Evolutionary conservation across 2,888 invertebrate genomes (phyloP).

Genomic region (Ferrisia virgata): DNA sequence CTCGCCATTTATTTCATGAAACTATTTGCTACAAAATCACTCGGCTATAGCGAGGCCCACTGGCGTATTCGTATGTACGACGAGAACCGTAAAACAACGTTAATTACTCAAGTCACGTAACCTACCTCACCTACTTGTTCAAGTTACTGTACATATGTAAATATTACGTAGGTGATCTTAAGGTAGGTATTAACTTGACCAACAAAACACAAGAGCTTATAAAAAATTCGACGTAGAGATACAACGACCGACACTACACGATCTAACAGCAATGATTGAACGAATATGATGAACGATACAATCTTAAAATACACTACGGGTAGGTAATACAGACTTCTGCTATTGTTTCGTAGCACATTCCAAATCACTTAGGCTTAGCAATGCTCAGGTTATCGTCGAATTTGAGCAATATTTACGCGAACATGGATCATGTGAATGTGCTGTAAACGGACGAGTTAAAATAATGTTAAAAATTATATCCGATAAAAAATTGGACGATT

Average conservation of each 20-base stretch:
- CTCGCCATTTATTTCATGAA: not conserved
- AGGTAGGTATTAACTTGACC: too few relatives aligned
- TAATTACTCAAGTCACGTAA: not conserved
- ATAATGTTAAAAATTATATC: too few relatives aligned
- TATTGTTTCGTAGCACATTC: too few relatives aligned
- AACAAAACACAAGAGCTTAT: too few relatives aligned
- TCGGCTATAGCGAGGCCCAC: not conserved
- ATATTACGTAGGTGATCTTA: not conserved
- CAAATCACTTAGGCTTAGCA: too few relatives aligned
- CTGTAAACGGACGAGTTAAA: too few relatives aligned
- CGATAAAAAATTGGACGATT: too few relatives aligned
- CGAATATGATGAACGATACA: not conserved
- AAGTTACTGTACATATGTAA: not conserved
- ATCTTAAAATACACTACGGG: too few relatives aligned
- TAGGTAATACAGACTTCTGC: too few relatives aligned
- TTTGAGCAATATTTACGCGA: too few relatives aligned
- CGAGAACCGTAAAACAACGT: not conserved
- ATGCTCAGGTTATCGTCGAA: too few relatives aligned
- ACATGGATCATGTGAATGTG: too few relatives aligned
- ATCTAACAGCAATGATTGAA: not conserved
- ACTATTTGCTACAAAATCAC: not conserved
- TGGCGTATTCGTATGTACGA: not conserved
- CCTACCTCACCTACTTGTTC: not conserved
- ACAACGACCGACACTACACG: not conserved
- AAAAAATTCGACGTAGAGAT: not conserved